Evolutionary conservation across 2,797 vertebrate species (phyloP).

Genomic region (Chelmon rostratus): DNA sequence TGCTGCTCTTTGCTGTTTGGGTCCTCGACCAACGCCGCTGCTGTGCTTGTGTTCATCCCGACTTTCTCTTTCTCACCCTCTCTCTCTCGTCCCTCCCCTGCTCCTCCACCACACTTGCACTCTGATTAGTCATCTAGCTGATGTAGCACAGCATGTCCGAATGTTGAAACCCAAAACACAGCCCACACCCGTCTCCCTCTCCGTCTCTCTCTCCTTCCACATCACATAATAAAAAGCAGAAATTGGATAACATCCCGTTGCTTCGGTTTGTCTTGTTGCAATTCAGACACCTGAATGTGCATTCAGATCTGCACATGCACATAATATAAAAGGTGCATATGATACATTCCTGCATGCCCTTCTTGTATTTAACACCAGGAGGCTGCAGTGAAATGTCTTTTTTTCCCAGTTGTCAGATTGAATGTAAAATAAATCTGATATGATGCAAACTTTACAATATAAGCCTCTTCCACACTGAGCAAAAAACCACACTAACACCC

Average conservation of each 20-base stretch:
- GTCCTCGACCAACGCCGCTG: not conserved
- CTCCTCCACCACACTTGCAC: slow-evolving; percentile 53
- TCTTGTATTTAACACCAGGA: not conserved
- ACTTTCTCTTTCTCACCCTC: slow-evolving; percentile 31
- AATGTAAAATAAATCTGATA: not conserved
- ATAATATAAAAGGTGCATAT: not conserved
- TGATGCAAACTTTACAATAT: not conserved
- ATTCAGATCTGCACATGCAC: not conserved
- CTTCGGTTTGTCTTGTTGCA: not conserved
- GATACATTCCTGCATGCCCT: not conserved
- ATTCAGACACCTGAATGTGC: not conserved
- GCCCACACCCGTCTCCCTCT: slow-evolving; percentile 44
- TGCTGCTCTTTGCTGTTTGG: not conserved
- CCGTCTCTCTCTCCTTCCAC: slow-evolving; percentile 4
- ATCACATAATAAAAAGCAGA: slow-evolving; percentile 17
- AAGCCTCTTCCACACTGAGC: too few relatives aligned
- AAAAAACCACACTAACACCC: too few relatives aligned
- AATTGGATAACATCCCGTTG: slow-evolving; percentile 10
- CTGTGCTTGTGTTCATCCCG: slow-evolving; percentile 2
- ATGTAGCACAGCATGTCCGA: slow-evolving; percentile 59
- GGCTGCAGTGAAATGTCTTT: not conserved
- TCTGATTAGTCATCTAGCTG: slow-evolving; percentile 72
- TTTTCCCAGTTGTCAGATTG: not conserved
- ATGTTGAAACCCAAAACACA: slow-evolving; percentile 56
- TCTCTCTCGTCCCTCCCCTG: slow-evolving; percentile 27